Conservation (phyloP, 2,113 vertebrate species). For the Myiopsitta monachus region DNA sequence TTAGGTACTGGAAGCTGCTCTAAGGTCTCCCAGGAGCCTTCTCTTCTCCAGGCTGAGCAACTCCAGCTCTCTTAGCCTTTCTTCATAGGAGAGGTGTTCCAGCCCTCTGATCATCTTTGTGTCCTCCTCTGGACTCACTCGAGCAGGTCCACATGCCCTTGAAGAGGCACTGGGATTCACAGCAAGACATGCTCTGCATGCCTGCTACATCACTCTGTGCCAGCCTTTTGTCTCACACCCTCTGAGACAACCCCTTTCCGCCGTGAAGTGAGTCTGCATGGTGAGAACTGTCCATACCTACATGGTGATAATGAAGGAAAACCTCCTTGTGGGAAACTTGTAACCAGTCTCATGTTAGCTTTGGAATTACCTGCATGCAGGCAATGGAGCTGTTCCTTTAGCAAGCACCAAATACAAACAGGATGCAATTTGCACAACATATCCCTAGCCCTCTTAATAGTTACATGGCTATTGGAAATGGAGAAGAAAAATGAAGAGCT, state of each 20-base stretch:
- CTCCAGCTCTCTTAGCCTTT: neutral
- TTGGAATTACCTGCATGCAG: neutral
- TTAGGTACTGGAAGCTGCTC: neutral
- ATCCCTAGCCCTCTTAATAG: neutral
- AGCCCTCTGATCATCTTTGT: neutral
- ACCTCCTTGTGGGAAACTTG: neutral
- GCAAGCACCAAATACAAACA: neutral
- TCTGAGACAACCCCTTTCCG: neutral
- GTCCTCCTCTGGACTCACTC: neutral
- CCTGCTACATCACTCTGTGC: accelerated
- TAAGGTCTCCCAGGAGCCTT: neutral
- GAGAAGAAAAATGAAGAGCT: neutral
- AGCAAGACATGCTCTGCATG: accelerated
- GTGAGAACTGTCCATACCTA: neutral
- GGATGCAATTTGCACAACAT: neutral
- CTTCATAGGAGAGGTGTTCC: neutral
- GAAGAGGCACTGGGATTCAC: neutral
- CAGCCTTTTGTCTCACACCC: neutral
- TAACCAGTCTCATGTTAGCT: neutral
- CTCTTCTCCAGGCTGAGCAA: neutral
- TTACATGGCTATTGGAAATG: neutral
- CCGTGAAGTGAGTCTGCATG: accelerated
- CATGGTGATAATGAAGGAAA: neutral
- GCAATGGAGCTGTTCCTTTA: neutral
- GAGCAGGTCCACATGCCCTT: neutral